A percentile compares a stretch with the other conserved stretches of the same genome.
Evolutionary conservation across 2,888 invertebrate genomes (phyloP).

Genomic region (Balanococcus diminutus): DNA sequence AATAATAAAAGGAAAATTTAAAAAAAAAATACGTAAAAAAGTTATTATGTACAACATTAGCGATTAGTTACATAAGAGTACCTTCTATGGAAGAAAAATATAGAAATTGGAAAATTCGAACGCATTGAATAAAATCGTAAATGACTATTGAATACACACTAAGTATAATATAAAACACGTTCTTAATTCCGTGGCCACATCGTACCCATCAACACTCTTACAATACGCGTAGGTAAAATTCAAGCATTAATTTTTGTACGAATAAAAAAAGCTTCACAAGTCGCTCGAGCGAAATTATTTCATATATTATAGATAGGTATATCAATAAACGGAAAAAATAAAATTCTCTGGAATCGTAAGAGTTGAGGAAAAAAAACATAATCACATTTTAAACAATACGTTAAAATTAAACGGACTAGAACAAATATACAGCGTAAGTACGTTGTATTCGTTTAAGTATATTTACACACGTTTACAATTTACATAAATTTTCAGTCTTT

Average conservation of each 20-base stretch:
- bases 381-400: conserved; percentile 23
- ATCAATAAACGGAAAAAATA: neutral
- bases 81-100: conserved; percentile 31
- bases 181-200: neutral
- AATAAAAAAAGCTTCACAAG: conserved; percentile 2
- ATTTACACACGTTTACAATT: conserved; percentile 40
- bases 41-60: conserved; percentile 15
- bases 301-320: neutral
- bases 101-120: neutral
- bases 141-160: neutral
- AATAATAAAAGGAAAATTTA: conserved; percentile 21
- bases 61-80: conserved; percentile 3
- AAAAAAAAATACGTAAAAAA: conserved; percentile 10
- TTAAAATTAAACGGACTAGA: conserved; percentile 38
- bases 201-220: neutral
- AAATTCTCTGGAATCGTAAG: neutral
- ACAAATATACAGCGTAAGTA: conserved; percentile 31
- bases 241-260: neutral
- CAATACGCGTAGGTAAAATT: neutral
- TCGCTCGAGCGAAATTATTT: neutral
- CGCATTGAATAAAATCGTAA: neutral
- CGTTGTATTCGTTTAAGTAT: conserved; percentile 40
- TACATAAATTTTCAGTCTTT: conserved; percentile 34
- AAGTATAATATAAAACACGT: neutral
- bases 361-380: neutral